Evolutionary conservation across 2,888 invertebrate species (phyloP).

Genomic region (Drosophila greeni): DNA sequence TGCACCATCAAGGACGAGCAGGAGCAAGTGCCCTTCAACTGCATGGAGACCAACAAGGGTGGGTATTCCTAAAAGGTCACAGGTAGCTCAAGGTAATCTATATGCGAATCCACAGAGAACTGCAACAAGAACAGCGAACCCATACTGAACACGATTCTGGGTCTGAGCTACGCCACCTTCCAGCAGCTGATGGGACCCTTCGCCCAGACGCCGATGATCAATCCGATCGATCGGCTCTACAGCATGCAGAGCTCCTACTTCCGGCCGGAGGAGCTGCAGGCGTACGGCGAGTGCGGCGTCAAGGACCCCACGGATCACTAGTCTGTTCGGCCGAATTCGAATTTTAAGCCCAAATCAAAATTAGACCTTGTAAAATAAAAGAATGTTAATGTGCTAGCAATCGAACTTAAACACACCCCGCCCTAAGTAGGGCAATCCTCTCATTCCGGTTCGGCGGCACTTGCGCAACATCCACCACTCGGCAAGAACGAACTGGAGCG

Average conservation of each 20-base stretch:
- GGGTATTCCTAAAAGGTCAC: not conserved
- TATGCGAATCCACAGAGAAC: conserved; percentile 69
- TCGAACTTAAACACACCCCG: conserved; percentile 34
- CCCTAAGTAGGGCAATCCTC: conserved; percentile 1
- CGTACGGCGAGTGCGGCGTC: conserved; percentile 72
- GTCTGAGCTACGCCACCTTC: conserved; percentile 78
- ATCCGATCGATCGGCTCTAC: conserved; percentile 83
- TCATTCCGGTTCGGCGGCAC: conserved; percentile 27
- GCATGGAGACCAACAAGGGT: conserved; percentile 79
- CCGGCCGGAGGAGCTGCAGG: conserved; percentile 80
- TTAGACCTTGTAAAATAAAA: conserved; percentile 72
- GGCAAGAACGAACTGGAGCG: conserved; percentile 5
- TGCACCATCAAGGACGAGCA: conserved; percentile 77
- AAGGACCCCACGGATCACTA: conserved; percentile 73
- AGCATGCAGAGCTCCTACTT: conserved; percentile 84
- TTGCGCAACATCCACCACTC: conserved; percentile 36
- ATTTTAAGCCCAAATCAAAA: conserved; percentile 75
- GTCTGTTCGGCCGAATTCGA: conserved; percentile 27
- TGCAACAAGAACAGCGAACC: conserved; percentile 78
- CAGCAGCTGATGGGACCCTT: conserved; percentile 79
- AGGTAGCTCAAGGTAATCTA: no score
- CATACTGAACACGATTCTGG: conserved; percentile 78
- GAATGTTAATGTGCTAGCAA: conserved; percentile 61
- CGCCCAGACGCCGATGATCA: conserved; percentile 79
- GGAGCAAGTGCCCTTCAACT: conserved; percentile 76